Evolutionary conservation across 1,140 invertebrate species (phyloP), one percentile per base, ranked within the genome.

Genomic region (Lepidostoma basale): DNA sequence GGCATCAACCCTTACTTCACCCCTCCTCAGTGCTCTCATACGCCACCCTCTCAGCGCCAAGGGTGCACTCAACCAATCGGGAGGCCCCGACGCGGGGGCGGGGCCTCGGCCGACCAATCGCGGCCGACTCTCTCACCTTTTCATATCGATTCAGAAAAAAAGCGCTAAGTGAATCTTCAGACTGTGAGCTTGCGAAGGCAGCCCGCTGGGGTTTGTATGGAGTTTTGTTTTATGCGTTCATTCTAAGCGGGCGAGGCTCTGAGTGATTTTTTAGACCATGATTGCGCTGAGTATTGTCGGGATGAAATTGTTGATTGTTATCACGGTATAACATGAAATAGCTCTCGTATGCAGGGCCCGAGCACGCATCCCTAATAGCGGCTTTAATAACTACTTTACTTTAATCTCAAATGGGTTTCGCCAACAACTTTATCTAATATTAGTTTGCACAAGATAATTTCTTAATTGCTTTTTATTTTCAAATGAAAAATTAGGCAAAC

Each of bases 101-200:
- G 45, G 33, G 59, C 69, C 33, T 9, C 3, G 3, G 26, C 22
- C 22, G 64, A 47, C 69, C 69, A 71, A 71, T 71, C 44, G 26
- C 30, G 9, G 22, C 8, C 36, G 6, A 4, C 1, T 26, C 60
- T 47, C 58, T 65, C 70, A 68, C 66, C 66, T 72, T 45, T 44
- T 66, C 52, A 66, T 72, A 72, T 72, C 70, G 70, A 72, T 72
- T 72, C 60, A 63, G 36, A 72, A 68, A 71, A 69, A 68, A 70
- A 68, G 44, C 49, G 52, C 63, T 67, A 67, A 67, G 65, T 67
- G 65, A 67, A 49, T 59, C 36, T 26, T 56, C 44, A 66, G 63
- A 66, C 23, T 42, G 63, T 66, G 44, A 25, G 18, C 2, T 39
- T 40, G 20, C 10, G 8, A 33, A 18, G 30, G 22, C 12, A 6